Percentiles rank a stretch among this genome's conserved stretches.
phyloP scores from a whole-genome alignment of 2,797 vertebrate genomes.

The Epinephelus awoara region DNA sequence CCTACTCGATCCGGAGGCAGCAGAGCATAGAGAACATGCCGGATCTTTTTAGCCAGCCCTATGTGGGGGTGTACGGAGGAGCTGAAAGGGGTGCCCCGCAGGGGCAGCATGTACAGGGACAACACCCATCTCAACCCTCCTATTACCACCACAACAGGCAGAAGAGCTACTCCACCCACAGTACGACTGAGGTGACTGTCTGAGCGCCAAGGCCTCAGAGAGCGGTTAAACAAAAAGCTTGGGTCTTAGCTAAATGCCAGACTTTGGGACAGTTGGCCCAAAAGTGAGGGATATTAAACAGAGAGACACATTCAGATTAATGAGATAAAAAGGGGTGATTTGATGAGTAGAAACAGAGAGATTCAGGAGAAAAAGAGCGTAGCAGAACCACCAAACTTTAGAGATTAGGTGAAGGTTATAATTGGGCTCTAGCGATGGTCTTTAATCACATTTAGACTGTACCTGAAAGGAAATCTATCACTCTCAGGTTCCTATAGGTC shows the following conservation, averaged over 20 bases:
- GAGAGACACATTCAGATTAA: constrained; percentile 18
- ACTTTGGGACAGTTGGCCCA: constrained; percentile 39
- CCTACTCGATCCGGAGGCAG: constrained; percentile 82
- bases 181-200: constrained; percentile 96
- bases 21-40: constrained; percentile 90
- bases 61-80: constrained; percentile 71
- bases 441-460: constrained; percentile 32
- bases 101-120: constrained; percentile 62
- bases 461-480: constrained; percentile 19
- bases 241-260: constrained; percentile 31
- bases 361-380: constrained; percentile 11
- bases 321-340: constrained; percentile 21
- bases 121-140: constrained; percentile 71
- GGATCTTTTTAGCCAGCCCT: constrained; percentile 84
- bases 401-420: constrained; percentile 8
- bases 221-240: constrained; percentile 22
- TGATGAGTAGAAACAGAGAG: constrained; percentile 28
- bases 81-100: constrained; percentile 40
- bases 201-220: constrained; percentile 65
- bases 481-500: constrained; percentile 37
- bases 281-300: constrained; percentile 20
- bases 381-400: constrained; percentile 20
- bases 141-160: constrained; percentile 81
- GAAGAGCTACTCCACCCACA: constrained; percentile 92
- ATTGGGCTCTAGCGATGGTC: constrained; percentile 10